These are phyloP conservation scores for Sebastes trivittatus DNA, from an alignment of 2,797 vertebrate genomes.

Conservation along the genomic window DNA sequence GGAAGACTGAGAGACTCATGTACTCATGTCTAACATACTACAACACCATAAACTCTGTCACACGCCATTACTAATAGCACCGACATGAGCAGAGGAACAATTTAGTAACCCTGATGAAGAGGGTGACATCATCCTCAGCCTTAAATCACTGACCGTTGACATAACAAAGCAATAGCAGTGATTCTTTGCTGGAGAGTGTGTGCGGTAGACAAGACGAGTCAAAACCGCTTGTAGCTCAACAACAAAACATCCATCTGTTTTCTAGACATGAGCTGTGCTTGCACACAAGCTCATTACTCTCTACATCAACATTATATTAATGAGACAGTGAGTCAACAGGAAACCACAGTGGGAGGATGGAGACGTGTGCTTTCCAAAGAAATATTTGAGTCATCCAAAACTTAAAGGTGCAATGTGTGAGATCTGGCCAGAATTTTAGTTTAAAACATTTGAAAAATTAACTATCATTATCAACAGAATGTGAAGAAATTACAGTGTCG, in stretches of 20 bases:
- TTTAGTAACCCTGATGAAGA: slow-evolving; percentile 37
- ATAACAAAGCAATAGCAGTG: slow-evolving; percentile 38
- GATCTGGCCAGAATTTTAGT: background rate
- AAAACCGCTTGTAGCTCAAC: slow-evolving; percentile 37
- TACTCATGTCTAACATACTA: slow-evolving; percentile 30
- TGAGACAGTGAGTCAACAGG: slow-evolving; percentile 37
- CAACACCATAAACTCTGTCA: slow-evolving; percentile 52
- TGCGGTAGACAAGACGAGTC: background rate
- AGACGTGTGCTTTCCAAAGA: slow-evolving; percentile 5
- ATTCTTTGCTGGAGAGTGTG: background rate
- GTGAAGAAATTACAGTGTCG: background rate
- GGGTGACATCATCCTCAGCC: slow-evolving; percentile 58
- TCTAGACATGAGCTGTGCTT: slow-evolving; percentile 25
- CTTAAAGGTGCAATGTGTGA: background rate
- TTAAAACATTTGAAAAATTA: background rate
- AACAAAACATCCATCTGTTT: slow-evolving; percentile 35
- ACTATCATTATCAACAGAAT: background rate
- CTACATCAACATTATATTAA: slow-evolving; percentile 24
- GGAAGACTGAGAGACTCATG: background rate
- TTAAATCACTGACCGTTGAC: slow-evolving; percentile 45
- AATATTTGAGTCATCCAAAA: background rate
- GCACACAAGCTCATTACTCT: slow-evolving; percentile 5
- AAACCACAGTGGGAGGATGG: slow-evolving; percentile 34
- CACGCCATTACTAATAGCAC: slow-evolving; percentile 50
- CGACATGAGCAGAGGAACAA: slow-evolving; percentile 42